Base-by-base conservation (phyloP, 2,888 invertebrate genomes). In the Ophioninae sp. region DNA sequence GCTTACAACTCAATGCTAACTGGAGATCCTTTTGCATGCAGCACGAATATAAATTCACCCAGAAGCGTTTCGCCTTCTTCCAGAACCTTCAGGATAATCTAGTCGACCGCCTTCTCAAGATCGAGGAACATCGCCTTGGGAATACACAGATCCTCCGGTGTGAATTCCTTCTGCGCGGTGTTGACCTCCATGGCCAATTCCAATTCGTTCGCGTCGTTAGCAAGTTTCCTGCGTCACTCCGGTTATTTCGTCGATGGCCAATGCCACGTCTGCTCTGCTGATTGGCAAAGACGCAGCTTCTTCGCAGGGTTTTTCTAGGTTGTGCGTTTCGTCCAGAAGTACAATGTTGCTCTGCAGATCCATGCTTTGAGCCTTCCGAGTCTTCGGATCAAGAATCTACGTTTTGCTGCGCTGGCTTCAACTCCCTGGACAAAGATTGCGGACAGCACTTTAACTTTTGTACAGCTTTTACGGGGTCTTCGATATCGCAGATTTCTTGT, bases 371-470 rank as follows among this genome's bases (percentile, higher is more conserved):
- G 96, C 95, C 93, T 96, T 96, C 76, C 98, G 95, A 0, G 97
- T 95, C 93, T 96, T 96, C 0, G 98, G 96, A 94, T 99, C 99
- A 58, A 99, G 93, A 61, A 99, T 99, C 99, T 22, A 99, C 98
- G 88, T 95, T 95, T 89, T 96, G n/a, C n/a, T n/a, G n/a, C n/a
- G n/a, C n/a, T n/a, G n/a, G 95, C 85, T 97, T 96, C 63, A 98
- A 92, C 91, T 98, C 97, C 89, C 96, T 96, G 0, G 98, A 95
- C 91, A 97, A 95, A 93, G 96, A 99, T 93, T 99, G 99, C 0
- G 99, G 99, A 91, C 99, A 99, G 90, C 97, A 97, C 91, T 96
- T 96, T 41, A 96, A 93, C 90, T 96, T 96, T 87, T 96, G 95
- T 0, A 98, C 98, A 71, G 95, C 94, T 86, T 95, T 95, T 0